These are phyloP conservation scores for Cephalotes varians DNA, from an alignment of 2,888 invertebrate species.

Conservation along the genomic window DNA sequence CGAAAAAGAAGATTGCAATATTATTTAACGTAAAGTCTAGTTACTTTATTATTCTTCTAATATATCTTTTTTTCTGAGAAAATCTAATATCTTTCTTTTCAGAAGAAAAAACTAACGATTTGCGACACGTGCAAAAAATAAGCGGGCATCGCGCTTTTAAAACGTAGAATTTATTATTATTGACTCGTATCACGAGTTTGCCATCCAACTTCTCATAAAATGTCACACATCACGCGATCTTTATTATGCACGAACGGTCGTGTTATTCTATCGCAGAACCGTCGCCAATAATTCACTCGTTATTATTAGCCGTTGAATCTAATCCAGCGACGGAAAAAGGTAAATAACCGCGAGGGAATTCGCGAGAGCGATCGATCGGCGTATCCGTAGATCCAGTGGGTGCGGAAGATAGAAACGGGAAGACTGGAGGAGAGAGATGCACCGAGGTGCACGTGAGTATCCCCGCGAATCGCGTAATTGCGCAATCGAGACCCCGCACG, in stretches of 20 bases:
- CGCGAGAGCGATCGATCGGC: not conserved
- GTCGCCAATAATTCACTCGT: constrained; percentile 21
- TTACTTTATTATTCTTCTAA: not conserved
- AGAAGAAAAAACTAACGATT: not conserved
- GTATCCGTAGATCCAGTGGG: not conserved
- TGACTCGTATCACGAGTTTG: constrained; percentile 6
- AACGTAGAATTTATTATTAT: constrained; percentile 6
- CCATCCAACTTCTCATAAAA: not conserved
- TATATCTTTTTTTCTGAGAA: not conserved
- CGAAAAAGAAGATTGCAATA: not conserved
- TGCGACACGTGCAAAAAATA: not conserved
- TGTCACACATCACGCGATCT: not conserved
- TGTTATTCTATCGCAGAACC: not conserved
- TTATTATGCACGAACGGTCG: constrained; percentile 16
- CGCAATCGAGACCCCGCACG: constrained; percentile 14
- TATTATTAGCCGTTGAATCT: constrained; percentile 42
- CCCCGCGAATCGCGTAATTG: constrained; percentile 34
- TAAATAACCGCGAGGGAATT: constrained; percentile 31
- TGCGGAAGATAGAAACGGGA: not conserved
- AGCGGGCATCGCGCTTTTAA: not conserved
- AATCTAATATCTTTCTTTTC: too few relatives aligned
- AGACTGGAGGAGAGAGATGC: not conserved
- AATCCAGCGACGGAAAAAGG: not conserved
- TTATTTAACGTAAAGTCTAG: too few relatives aligned
- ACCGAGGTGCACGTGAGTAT: not conserved